Evolutionary conservation across 2,888 invertebrate genomes (phyloP).

Genomic region (Cheilosia pagana): DNA sequence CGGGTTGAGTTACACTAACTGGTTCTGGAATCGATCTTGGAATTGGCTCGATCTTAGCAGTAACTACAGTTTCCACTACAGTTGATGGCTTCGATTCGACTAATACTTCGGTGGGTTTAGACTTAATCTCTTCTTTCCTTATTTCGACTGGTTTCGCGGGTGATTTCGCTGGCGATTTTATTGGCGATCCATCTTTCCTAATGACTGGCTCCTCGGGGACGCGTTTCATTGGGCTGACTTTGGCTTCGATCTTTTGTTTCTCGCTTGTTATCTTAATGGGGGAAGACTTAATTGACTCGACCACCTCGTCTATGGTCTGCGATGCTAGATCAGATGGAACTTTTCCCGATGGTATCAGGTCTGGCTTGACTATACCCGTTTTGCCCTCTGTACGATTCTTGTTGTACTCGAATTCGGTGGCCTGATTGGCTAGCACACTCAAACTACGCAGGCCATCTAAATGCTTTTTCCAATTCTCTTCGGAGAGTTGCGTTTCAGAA

Average conservation of each 20-base stretch:
- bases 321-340: conserved; percentile 42
- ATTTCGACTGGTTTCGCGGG: conserved; percentile 36
- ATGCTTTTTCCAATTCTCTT: conserved; percentile 82
- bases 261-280: conserved; percentile 57
- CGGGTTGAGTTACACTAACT: not conserved
- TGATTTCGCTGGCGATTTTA: conserved; percentile 33
- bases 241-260: conserved; percentile 74
- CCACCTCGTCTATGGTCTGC: conserved; percentile 40
- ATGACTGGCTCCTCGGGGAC: conserved; percentile 55
- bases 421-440: conserved; percentile 82
- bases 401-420: conserved; percentile 82
- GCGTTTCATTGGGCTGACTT: conserved; percentile 75
- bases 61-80: conserved; percentile 45
- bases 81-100: conserved; percentile 30
- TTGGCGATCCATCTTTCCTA: conserved; percentile 24
- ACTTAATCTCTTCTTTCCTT: conserved; percentile 65
- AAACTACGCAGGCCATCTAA: conserved; percentile 81
- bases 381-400: conserved; percentile 82
- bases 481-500: conserved; percentile 79
- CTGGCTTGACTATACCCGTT: conserved; percentile 79
- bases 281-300: conserved; percentile 67
- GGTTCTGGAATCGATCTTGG: conserved; percentile 49
- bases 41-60: conserved; percentile 71
- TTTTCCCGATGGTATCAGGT: conserved; percentile 79
- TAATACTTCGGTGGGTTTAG: conserved; percentile 77